Base-by-base conservation (phyloP, 2,113 vertebrate species). In the Pseudorasbora parva region DNA sequence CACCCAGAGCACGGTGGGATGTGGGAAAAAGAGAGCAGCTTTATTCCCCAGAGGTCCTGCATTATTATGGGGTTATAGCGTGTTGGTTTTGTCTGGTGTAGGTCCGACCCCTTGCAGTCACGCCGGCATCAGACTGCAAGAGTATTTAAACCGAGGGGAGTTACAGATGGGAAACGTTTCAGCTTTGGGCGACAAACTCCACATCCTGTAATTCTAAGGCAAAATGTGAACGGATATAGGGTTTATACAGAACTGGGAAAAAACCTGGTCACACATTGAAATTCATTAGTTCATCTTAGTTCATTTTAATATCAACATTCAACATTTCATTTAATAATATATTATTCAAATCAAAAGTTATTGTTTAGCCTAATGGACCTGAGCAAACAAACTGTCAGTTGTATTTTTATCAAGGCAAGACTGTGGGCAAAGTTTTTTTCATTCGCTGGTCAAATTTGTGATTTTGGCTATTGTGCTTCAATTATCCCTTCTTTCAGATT, bases 1-100 rank as follows among this genome's bases (percentile, higher is more conserved):
- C 95, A 94, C 91, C 95, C 93, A 95, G 94, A 95, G 95, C 94
- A 94, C 95, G 92, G 94, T 94, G 96, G 96, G 94, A 94, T 95
- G 94, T 94, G 95, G 94, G 94, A 95, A 14, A 92, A 92, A 89
- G 88, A 91, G 94, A 93, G 91, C 90, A 86, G 89, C 92, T 94
- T 95, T 96, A 95, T 94, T 94, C 93, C 93, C 87, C 87, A 89
- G 91, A 92, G 91, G 91, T 91, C 91, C 88, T 92, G 89, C 85
- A 85, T 92, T 90, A 94, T 95, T 93, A 90, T 92, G 91, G 92
- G 84, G 89, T 87, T 89, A 81, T 69, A 49, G 71, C 88, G 89
- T 82, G 86, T 87, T 87, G 87, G 86, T 88, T 91, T 88, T 86
- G 86, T 83, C 74, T 83, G 41, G 33, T 15, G 17, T 12, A 49